phyloP scores from a whole-genome alignment of 2,797 vertebrate genomes.

The Enteromius argenteus region DNA sequence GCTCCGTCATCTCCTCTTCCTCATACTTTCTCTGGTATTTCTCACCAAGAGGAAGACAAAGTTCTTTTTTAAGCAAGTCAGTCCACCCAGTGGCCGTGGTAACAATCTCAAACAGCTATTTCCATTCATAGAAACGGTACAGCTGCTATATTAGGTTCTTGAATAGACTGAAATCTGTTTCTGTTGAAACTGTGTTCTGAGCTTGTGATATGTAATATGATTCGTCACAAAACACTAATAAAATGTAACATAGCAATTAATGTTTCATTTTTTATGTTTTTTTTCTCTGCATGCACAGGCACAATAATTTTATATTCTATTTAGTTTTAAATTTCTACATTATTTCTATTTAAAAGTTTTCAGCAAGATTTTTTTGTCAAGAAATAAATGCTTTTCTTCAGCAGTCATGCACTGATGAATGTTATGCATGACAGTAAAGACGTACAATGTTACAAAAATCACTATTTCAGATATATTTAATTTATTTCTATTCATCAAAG shows the following conservation, averaged over 20 bases:
- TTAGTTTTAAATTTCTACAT: background rate
- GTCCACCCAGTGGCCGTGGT: slow-evolving; percentile 19
- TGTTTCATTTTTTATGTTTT: background rate
- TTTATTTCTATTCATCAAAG: background rate
- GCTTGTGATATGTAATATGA: background rate
- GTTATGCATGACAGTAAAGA: background rate
- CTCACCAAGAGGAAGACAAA: background rate
- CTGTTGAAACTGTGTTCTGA: background rate
- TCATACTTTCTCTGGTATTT: background rate
- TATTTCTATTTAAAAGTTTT: background rate
- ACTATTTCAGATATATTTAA: background rate
- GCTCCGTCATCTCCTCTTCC: background rate
- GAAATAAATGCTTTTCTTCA: background rate
- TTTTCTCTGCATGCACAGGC: background rate
- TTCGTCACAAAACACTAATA: background rate
- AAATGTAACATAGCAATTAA: background rate
- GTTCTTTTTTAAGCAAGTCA: slow-evolving; percentile 25
- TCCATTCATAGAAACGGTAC: slow-evolving; percentile 12
- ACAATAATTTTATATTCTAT: background rate
- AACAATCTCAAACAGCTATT: background rate
- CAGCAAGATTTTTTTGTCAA: background rate
- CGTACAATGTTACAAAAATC: background rate
- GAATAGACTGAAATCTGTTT: background rate
- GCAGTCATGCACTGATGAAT: background rate
- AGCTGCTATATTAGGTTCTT: background rate